phyloP scores from a whole-genome alignment of 53 echinoderm and acorn worm species.

The Luidia sarsii region DNA sequence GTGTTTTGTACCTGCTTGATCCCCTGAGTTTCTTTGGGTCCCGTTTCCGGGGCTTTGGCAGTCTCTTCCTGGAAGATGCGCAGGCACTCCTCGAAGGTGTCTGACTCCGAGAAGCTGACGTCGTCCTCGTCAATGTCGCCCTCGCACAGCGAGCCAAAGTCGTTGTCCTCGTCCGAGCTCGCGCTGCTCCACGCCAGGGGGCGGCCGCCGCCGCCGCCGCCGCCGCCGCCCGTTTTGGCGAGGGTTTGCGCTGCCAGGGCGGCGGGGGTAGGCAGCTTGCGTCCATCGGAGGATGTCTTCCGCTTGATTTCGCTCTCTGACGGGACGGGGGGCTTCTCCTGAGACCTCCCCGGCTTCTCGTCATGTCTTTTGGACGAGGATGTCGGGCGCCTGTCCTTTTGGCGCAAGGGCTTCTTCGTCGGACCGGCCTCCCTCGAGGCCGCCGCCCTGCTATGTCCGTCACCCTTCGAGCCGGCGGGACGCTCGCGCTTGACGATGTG shows the following conservation, averaged over 20 bases:
- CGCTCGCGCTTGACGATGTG: not conserved
- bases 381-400: not conserved
- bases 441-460: not conserved
- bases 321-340: no score
- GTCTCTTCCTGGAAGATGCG: conserved; percentile 80
- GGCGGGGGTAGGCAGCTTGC: not conserved
- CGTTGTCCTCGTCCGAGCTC: conserved; percentile 32
- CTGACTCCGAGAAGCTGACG: conserved; percentile 60
- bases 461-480: not conserved
- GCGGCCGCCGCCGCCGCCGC: not conserved
- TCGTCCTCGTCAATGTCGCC: conserved; percentile 50
- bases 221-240: not conserved
- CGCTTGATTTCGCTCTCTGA: no score
- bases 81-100: conserved; percentile 86
- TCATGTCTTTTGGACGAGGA: not conserved
- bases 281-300: not conserved
- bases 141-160: conserved; percentile 1
- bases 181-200: not conserved
- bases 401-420: not conserved
- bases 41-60: conserved; percentile 3
- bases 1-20: conserved; percentile 29
- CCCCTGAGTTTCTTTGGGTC: conserved; percentile 32
- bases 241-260: not conserved
- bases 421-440: not conserved
- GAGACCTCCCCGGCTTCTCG: not conserved